Percentiles rank a stretch among this genome's conserved stretches.
phyloP scores from a whole-genome alignment of 2,888 invertebrate species.

The Drosophila nigricruria region DNA sequence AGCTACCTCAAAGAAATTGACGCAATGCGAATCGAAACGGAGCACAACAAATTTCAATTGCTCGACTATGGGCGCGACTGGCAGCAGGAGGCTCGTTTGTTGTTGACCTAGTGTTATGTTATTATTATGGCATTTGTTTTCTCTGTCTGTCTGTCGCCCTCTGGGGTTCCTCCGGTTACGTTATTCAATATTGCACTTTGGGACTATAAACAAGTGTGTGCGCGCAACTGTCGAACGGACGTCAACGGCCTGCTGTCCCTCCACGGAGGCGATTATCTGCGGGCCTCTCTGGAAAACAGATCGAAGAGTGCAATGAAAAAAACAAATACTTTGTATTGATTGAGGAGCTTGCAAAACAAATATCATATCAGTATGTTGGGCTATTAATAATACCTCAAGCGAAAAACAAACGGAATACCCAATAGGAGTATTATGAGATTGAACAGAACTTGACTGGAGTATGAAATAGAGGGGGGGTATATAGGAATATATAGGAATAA shows the following conservation, averaged over 20 bases:
- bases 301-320: conserved; percentile 7
- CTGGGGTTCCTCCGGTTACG: conserved; percentile 4
- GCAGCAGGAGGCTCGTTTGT: conserved; percentile 12
- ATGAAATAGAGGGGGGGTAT: background rate
- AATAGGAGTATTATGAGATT: no score
- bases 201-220: conserved; percentile 21
- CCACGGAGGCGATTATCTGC: conserved; percentile 33
- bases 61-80: background rate
- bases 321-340: conserved; percentile 12
- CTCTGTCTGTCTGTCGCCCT: background rate
- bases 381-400: conserved; percentile 1
- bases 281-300: conserved; percentile 23
- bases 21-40: background rate
- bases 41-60: background rate
- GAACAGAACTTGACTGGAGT: background rate
- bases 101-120: conserved; percentile 4
- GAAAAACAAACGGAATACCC: conserved; percentile 1
- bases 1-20: conserved; percentile 4
- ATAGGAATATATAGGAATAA: no score
- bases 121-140: conserved; percentile 1
- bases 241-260: conserved; percentile 30
- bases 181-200: conserved; percentile 40
- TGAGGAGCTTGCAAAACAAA: conserved; percentile 2
- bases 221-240: conserved; percentile 27
- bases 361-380: conserved; percentile 1